A percentile compares a stretch with the other conserved stretches of the same genome.
Evolutionary conservation across 1,140 invertebrate genomes (phyloP).

Genomic region (Coptotermes formosanus): DNA sequence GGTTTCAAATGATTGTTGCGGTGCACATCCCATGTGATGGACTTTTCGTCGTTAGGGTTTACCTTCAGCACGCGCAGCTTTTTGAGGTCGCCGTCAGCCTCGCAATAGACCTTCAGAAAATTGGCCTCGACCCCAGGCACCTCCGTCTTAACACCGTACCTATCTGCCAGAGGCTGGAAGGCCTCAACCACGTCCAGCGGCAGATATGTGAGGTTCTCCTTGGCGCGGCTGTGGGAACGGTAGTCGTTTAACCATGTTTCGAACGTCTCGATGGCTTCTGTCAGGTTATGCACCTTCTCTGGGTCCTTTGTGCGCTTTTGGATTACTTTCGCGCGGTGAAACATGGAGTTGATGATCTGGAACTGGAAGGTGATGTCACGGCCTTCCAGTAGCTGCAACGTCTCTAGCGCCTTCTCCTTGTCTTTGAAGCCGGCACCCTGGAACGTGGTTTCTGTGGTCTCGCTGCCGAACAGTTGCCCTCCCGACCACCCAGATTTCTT

Average conservation of each 20-base stretch:
- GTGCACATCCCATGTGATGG: slow-evolving; percentile 48
- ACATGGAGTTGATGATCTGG: slow-evolving; percentile 46
- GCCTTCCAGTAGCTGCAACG: slow-evolving; percentile 43
- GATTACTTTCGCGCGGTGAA: slow-evolving; percentile 46
- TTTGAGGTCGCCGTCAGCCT: slow-evolving; percentile 45
- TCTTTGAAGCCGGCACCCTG: slow-evolving; percentile 48
- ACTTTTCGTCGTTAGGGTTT: slow-evolving; percentile 2
- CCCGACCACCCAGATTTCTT: slow-evolving; percentile 37
- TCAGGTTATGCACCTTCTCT: slow-evolving; percentile 40
- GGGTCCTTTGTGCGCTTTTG: slow-evolving; percentile 47
- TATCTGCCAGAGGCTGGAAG: slow-evolving; percentile 43
- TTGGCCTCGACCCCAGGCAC: background rate
- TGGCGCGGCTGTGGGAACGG: slow-evolving; percentile 48
- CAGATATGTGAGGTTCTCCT: slow-evolving; percentile 47
- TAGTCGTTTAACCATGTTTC: slow-evolving; percentile 49
- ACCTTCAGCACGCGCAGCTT: slow-evolving; percentile 42
- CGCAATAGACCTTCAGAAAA: slow-evolving; percentile 40
- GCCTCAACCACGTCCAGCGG: slow-evolving; percentile 44
- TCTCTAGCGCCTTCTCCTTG: slow-evolving; percentile 47
- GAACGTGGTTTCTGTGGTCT: slow-evolving; percentile 41
- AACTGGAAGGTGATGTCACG: slow-evolving; percentile 47
- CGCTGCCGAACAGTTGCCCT: slow-evolving; percentile 39
- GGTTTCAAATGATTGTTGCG: slow-evolving; percentile 43
- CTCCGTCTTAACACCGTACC: slow-evolving; percentile 39
- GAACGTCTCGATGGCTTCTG: slow-evolving; percentile 39